phyloP scores from a whole-genome alignment of 2,797 vertebrate species.

The Arctocebus calabarensis region DNA sequence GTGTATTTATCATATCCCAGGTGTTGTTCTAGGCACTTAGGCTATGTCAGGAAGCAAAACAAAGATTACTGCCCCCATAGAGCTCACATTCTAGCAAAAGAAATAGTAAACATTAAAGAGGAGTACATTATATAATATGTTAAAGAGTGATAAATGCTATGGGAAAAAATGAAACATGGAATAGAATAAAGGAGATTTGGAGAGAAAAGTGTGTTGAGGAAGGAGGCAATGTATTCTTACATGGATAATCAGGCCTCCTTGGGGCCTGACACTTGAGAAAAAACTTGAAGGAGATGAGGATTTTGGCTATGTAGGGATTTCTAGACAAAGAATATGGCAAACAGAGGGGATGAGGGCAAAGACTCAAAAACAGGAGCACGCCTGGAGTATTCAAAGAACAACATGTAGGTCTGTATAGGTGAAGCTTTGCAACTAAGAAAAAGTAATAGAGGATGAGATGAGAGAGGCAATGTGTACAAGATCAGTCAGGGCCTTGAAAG shows the following conservation, averaged over 20 bases:
- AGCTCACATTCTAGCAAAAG: background rate
- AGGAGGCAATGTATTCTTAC: background rate
- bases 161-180: background rate
- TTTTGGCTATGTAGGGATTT: background rate
- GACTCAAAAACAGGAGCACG: background rate
- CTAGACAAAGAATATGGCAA: background rate
- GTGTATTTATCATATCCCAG: background rate
- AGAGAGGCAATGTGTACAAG: background rate
- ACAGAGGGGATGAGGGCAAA: background rate
- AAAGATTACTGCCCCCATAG: background rate
- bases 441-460: background rate
- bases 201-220: background rate
- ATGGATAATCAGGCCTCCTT: background rate
- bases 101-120: background rate
- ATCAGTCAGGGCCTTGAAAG: background rate
- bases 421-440: background rate
- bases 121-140: background rate
- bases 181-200: background rate
- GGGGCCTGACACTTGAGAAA: background rate
- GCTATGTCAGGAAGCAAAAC: background rate
- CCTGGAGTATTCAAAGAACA: background rate
- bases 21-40: background rate
- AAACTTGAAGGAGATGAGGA: background rate
- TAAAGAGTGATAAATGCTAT: constrained; percentile 9
- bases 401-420: background rate